phyloP scores from a whole-genome alignment of 2,113 vertebrate genomes.

The Leptobrachium leishanense region DNA sequence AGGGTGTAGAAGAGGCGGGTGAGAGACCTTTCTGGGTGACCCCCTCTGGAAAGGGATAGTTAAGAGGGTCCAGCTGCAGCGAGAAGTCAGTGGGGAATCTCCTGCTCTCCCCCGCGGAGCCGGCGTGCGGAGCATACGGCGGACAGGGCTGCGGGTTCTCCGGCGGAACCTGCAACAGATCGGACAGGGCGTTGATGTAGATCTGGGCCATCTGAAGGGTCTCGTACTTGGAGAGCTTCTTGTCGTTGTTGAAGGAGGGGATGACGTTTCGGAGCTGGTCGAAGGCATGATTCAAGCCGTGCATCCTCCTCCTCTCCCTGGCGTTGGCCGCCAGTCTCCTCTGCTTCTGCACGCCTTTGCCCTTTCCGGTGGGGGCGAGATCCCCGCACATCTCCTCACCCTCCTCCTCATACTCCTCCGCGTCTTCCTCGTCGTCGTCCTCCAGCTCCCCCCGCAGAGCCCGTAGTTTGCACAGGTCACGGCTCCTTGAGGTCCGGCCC shows the following conservation, averaged over 20 bases:
- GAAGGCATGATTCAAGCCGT: conserved; percentile 93
- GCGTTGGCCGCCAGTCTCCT: conserved; percentile 89
- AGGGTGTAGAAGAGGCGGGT: conserved; percentile 62
- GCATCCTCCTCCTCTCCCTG: conserved; percentile 89
- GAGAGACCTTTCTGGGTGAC: conserved; percentile 57
- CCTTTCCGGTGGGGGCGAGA: conserved; percentile 68
- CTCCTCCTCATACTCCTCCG: conserved; percentile 67
- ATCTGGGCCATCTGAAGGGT: conserved; percentile 98
- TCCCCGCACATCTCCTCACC: conserved; percentile 65
- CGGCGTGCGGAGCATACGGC: conserved; percentile 46
- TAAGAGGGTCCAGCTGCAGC: conserved; percentile 72
- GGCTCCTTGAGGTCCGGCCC: conserved; percentile 59
- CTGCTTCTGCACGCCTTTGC: conserved; percentile 80
- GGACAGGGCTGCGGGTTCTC: conserved; percentile 54
- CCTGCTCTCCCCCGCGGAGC: conserved; percentile 38
- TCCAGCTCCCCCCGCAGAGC: conserved; percentile 4
- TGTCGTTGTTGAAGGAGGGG: conserved; percentile 93
- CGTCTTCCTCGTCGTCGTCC: conserved; percentile 50
- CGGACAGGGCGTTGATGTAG: conserved; percentile 93
- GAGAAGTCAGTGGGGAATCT: conserved; percentile 64
- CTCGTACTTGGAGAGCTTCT: conserved; percentile 96
- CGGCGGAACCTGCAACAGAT: conserved; percentile 72
- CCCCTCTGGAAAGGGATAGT: conserved; percentile 77
- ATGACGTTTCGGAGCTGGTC: conserved; percentile 95
- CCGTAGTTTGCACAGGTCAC: conserved; percentile 52